Evolutionary conservation across 1,140 invertebrate species (phyloP), one percentile per base, ranked within the genome.

Genomic region (Trachymyrmex cornetzi): DNA sequence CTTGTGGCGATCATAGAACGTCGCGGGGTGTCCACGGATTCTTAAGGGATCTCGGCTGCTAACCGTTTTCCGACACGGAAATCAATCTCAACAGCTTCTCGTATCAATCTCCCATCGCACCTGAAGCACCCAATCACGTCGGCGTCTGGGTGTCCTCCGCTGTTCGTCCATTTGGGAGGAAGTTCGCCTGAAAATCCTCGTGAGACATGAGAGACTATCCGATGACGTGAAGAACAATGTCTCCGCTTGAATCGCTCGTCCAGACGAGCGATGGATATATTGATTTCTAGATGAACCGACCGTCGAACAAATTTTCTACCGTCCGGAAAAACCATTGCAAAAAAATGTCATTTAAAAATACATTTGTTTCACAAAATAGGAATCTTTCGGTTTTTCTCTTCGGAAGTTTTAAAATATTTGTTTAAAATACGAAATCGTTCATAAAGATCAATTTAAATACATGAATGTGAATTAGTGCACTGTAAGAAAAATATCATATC

Each of bases 81-180:
- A 92, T 92, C 91, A 92, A 91, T 92, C 91, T 92, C 90, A 69
- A 89, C 89, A 79, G 89, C 81, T 90, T 89, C 77, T 87, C 90
- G 87, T 90, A 88, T 92, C 90, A 92, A 90, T 91, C 87, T 90
- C 88, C 80, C 74, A 57, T 89, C 86, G 75, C 90, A 90, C 90
- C 88, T 90, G 90, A 92, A 91, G 59, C 87, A 50, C 57, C 50
- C 71, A 71, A 77, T 71, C 85, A 55, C 85, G 38, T 64, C 55
- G 57, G 24, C 59, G 55, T 50, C n/a, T 30, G 55, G 74, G n/a
- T 84, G 50, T 66, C 63, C 50, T 59, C 22, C 80, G 66, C 14
- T 12, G 77, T 12, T 44, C 69, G 80, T 84, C 69, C 74, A 69
- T 86, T 64, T 59, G 64, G 38, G 12, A 24, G 22, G 16, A 77